Base-by-base conservation (phyloP, 1,140 invertebrate genomes). In the Danaus melanippus region DNA sequence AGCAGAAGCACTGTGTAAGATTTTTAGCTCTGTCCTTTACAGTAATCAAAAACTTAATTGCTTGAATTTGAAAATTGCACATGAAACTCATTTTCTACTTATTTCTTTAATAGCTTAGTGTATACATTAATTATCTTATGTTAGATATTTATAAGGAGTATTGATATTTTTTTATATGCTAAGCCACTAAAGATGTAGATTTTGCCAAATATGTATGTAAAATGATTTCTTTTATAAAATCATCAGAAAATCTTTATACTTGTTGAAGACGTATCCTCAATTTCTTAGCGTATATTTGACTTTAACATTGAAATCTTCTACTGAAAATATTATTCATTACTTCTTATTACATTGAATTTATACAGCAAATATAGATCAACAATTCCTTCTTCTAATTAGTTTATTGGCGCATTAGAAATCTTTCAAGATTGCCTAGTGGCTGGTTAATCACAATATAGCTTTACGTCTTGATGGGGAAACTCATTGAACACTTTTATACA, bases 1-100 rank as follows among this genome's bases (percentile, higher is more conserved):
- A 73, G 77, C 69, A 73, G 74, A 79, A 79, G 76, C 72, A 76
- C 74, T 69, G 71, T 73, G 72, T 79, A 81, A 81, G 75, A 66
- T 71, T 72, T 66, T 62, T 61, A 61, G 56, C 56, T 56, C 53
- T 60, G 45, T 54, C 50, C 11, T 60, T 58, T 58, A 57, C 55
- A 50, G 45, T 45, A 12, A 62, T 47, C 54, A 64, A 58, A 45
- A 53, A 59, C 48, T 45, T 64, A 56, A 53, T 65, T 62, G 62
- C 70, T 75, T 76, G 64, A 67, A 61, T 60, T 65, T 74, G 60
- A 56, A 59, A 48, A 60, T 56, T 56, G 45, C 50, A 60, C 49
- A 4, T 32, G 21, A 32, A 32, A 32, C 21, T 32, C 21, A 32
- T 32, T 32, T 32, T 32, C 21, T 1, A 3, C 21, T 32, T 32